Evolutionary conservation across 2,797 vertebrate species (phyloP).

Genomic region (Eidolon dupreanum): DNA sequence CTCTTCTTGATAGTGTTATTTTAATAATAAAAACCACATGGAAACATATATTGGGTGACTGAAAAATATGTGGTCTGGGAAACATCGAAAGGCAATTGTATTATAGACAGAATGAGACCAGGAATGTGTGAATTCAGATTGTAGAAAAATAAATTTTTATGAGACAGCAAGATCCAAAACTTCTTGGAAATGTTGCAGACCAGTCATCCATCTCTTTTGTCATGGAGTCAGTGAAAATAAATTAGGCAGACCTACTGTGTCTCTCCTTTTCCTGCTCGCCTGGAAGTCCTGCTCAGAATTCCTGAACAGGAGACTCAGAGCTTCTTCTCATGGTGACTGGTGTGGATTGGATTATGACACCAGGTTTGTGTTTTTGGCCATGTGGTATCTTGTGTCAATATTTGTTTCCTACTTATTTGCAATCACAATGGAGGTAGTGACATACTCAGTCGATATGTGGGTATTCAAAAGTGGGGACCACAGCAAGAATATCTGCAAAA

Average conservation of each 20-base stretch:
- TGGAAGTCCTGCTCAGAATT: not conserved
- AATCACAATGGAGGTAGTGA: not conserved
- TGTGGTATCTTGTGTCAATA: not conserved
- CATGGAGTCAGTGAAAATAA: not conserved
- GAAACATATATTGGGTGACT: not conserved
- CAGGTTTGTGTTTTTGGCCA: not conserved
- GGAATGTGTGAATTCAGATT: not conserved
- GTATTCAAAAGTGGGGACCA: not conserved
- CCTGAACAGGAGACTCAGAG: not conserved
- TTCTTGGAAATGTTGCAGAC: not conserved
- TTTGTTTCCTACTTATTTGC: not conserved
- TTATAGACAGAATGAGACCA: not conserved
- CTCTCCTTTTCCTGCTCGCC: not conserved
- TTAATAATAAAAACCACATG: not conserved
- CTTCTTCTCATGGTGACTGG: not conserved
- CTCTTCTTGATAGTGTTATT: not conserved
- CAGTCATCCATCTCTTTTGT: not conserved
- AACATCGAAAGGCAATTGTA: not conserved
- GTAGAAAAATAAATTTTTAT: not conserved
- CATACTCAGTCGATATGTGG: accelerated
- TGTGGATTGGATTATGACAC: not conserved
- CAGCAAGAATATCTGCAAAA: not conserved
- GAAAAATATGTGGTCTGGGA: not conserved
- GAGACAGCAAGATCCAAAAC: not conserved
- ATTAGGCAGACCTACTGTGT: not conserved